A percentile compares a stretch with the other conserved stretches of the same genome.
Evolutionary conservation across 1,140 invertebrate species (phyloP).

Genomic region (Listronotus oregonensis): DNA sequence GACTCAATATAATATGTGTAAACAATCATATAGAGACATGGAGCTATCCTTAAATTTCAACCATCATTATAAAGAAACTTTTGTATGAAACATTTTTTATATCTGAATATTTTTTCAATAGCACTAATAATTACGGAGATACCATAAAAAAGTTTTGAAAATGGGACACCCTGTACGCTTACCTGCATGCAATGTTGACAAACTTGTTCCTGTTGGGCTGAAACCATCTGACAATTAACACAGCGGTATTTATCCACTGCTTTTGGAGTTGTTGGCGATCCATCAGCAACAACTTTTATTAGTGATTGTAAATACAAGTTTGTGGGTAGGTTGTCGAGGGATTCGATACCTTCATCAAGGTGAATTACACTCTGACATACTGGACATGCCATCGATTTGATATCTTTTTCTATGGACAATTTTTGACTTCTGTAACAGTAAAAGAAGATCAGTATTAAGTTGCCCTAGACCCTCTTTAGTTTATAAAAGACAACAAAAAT

Average conservation of each 20-base stretch:
- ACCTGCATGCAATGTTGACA: conserved; percentile 66
- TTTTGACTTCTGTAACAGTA: not conserved
- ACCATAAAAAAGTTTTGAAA: no score
- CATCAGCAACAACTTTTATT: conserved; percentile 56
- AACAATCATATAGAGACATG: no score
- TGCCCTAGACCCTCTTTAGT: no score
- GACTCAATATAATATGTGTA: no score
- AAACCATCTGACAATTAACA: conserved; percentile 59
- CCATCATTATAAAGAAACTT: no score
- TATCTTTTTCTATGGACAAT: conserved; percentile 15
- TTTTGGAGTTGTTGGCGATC: conserved; percentile 19
- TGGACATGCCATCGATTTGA: conserved; percentile 44
- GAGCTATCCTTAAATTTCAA: no score
- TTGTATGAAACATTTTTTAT: no score
- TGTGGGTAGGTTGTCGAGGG: conserved; percentile 61
- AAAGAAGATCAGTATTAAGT: no score
- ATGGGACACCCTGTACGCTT: no score
- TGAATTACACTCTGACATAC: conserved; percentile 48
- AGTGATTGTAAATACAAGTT: conserved; percentile 65
- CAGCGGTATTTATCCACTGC: conserved; percentile 44
- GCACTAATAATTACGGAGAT: no score
- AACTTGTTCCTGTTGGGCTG: conserved; percentile 54
- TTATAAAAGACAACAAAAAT: no score
- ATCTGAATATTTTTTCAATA: no score
- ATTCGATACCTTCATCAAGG: conserved; percentile 51